A percentile compares a stretch with the other conserved stretches of the same genome.
phyloP scores from a whole-genome alignment of 2,113 vertebrate genomes.

The Corynorhinus townsendii region DNA sequence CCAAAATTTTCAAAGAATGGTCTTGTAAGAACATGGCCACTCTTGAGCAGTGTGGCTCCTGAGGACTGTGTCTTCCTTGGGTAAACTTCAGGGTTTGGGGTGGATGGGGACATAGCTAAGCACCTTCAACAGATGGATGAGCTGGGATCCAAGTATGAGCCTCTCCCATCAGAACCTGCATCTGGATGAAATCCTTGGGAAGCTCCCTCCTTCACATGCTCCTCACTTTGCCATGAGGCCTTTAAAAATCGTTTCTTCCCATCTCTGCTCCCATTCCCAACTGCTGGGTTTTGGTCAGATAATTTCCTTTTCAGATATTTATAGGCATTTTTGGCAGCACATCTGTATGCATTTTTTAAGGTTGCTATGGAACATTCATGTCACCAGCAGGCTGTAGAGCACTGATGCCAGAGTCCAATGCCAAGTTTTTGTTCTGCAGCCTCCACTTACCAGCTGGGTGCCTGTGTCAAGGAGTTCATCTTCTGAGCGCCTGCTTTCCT shows the following conservation, averaged over 20 bases:
- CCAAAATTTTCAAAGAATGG: not conserved
- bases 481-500: not conserved
- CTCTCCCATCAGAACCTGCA: no score
- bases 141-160: not conserved
- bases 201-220: not conserved
- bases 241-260: not conserved
- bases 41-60: not conserved
- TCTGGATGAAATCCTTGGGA: not conserved
- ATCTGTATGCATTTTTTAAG: not conserved
- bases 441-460: no score
- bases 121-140: not conserved
- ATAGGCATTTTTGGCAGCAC: no score
- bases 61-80: not conserved
- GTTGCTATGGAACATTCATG: no score
- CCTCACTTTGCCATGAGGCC: not conserved
- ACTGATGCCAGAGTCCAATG: rapidly evolving
- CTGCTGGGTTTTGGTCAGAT: not conserved
- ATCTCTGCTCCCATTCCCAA: not conserved
- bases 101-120: not conserved
- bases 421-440: no score
- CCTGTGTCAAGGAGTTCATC: no score
- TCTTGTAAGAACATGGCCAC: not conserved
- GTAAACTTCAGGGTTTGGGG: not conserved
- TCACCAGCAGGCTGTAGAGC: not conserved
- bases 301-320: not conserved